These are phyloP conservation scores for Hippolais icterina DNA, from an alignment of 2,113 vertebrate species.

Conservation along the genomic window DNA sequence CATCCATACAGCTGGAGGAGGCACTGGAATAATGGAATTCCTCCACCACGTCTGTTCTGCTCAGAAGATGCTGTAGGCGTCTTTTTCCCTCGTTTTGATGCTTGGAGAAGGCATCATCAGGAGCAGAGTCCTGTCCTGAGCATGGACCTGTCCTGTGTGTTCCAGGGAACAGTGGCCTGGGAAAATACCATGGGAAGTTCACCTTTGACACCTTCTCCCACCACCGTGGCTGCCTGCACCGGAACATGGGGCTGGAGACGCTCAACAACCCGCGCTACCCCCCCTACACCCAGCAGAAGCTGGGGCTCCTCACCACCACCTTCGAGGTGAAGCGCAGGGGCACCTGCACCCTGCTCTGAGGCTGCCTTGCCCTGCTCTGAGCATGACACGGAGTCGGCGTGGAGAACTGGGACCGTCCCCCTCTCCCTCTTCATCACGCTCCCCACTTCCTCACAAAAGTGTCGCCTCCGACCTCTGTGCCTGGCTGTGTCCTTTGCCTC, in stretches of 20 bases:
- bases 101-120: not conserved
- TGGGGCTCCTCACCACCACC: slow-evolving; percentile 72
- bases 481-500: not conserved
- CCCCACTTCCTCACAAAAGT: not conserved
- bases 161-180: slow-evolving; percentile 84
- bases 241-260: slow-evolving; percentile 78
- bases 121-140: rapidly evolving
- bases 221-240: slow-evolving; percentile 78
- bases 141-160: not conserved
- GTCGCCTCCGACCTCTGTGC: too few species aligned
- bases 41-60: not conserved
- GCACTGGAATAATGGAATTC: not conserved
- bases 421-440: not conserved
- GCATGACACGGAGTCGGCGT: rapidly evolving
- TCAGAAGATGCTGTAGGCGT: not conserved
- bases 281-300: slow-evolving; percentile 74
- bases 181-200: slow-evolving; percentile 87
- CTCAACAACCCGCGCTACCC: slow-evolving; percentile 85
- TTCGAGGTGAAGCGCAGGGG: slow-evolving; percentile 45
- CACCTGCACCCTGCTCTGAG: slow-evolving; percentile 66
- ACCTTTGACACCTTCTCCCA: slow-evolving; percentile 88
- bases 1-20: not conserved
- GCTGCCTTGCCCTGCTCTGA: not conserved
- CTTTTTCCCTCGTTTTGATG: not conserved
- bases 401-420: not conserved